Base-by-base conservation (phyloP, 2,113 vertebrate species). In the Penelope pileata region DNA sequence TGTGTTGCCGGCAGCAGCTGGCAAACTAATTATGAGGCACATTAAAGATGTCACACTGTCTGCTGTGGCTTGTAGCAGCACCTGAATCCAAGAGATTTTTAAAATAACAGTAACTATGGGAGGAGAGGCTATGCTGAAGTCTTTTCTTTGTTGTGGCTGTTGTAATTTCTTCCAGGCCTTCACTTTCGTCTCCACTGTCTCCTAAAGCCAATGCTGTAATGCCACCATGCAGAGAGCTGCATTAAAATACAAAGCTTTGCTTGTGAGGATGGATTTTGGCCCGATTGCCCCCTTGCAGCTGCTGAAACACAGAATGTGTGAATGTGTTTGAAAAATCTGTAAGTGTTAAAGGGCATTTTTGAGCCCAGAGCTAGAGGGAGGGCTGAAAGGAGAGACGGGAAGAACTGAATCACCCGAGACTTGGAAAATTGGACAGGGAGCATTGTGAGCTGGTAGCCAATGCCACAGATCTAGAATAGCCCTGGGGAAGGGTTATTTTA, bases 231-330 rank as follows among this genome's bases (percentile, higher is more conserved):
- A 96, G 83, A 48, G 81, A 10, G 40, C 91, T 95, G 94, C 50
- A 56, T 78, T 53, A 0, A 89, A 93, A 84, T 88, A 97, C 97
- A 98, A 97, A 98, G 97, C 81, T 94, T 74, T 81, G 48, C 91
- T 96, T 98, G 95, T 98, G 82, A 76, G 69, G 80, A 47, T 69
- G 56, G 83, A 36, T 62, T n/a, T 93, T 97, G 93, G 94, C 91
- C 90, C 1, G 2, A 81, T 64, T 94, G 83, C 47, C 53, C 63
- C 66, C 76, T 96, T 81, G 64, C 94, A 96, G 97, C 97, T 96
- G 95, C 96, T 53, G 27, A 60, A 94, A 92, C 72, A 67, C 0
- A 83, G 67, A 95, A 94, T 91, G 79, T 95, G 94, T 81, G 93
- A 94, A 85, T 87, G 53, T 84, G 72, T 83, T 75, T 93, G 93